Evolutionary conservation across 2,797 vertebrate species (phyloP), one percentile per base, ranked within the genome.

Genomic region (Buceros bicornis): DNA sequence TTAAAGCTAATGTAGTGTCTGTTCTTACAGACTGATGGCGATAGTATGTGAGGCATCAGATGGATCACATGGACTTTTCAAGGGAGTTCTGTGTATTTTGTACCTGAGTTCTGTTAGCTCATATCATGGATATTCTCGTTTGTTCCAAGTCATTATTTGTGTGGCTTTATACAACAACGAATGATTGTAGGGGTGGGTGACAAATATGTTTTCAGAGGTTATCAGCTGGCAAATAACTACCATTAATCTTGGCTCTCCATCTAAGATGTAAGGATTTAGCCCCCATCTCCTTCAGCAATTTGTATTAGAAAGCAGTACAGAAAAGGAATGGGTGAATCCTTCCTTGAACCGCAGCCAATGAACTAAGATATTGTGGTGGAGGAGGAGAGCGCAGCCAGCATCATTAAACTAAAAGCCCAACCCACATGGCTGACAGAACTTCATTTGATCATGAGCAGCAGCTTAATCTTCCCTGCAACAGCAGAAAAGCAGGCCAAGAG

Each of bases 161-260:
- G 1, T 22, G 76, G 66, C 66, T 93, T 93, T 91, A 64, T 53
- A 83, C 31, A 83, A 28, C 82, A 40, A 93, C 17, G 33, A 33
- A 33, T 81, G 70, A 95, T 53, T 91, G 82, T 29, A 84, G 77
- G 43, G 51, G 51, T 66, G 73, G 65, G 56, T 82, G 85, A 91
- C 77, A 96, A 90, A 88, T 73, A 91, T 2, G 20, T 82, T 89
- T 93, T 82, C 58, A 76, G 70, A 72, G 54, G 69, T 81, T 95
- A 90, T 88, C 94, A 93, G 85, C 80, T 90, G 93, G 84, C 43
- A 84, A 95, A 95, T 76, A 96, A 86, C 50, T 50, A 90, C 65
- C 24, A 95, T 90, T 90, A 88, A 90, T 95, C 84, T 86, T 62
- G 47, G 25, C 25, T 88, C 54, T 65, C 57, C 31, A 76, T 71